Evolutionary conservation across 2,888 invertebrate genomes (phyloP), one percentile per base, ranked within the genome.

Genomic region (Synanthedon formicaeformis): DNA sequence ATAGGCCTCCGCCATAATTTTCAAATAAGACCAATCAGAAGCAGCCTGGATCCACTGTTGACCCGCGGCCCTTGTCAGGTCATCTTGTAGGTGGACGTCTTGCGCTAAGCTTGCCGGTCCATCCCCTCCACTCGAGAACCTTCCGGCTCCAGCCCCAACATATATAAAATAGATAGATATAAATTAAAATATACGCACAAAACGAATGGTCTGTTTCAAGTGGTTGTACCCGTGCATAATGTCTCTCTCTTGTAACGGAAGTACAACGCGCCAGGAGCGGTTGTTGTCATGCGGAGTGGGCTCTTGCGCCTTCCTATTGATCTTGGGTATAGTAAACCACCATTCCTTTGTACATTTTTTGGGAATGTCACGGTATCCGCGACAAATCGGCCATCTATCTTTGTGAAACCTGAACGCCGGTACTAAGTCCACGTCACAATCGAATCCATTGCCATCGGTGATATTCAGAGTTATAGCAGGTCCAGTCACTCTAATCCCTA

Each of bases 401-500:
- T 78, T 77, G 0, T 77, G 74, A 55, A 90, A 88, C 64, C 80
- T 79, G 18, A 90, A 61, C 4, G 85, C 85, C 0, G 90, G 90
- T 6, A 89, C 90, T 45, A 90, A 61, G 61, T 90, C 90, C 0
- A 90, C 78, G 53, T 81, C 77, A 60, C 91, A 63, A 18, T 64
- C 65, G 53, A 83, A 77, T 6, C 71, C 63, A 16, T 51, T 63
- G 0, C 11, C 5, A 50, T 74, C 71, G 52, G 64, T 61, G n/a
- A 90, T 69, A 27, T 66, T 69, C 10, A 91, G 54, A 0, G 90
- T 91, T 59, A 88, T 77, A 0, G 91, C 91, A 0, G 91, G 91
- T 0, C 90, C 90, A 1, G 80, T 75, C 45, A 75, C 70, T 0
- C 77, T 72, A 2, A 58, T 62, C 2, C 61, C 52, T 4, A 81